These are phyloP conservation scores for Bibio marci DNA, from an alignment of 2,888 invertebrate genomes.

Conservation along the genomic window DNA sequence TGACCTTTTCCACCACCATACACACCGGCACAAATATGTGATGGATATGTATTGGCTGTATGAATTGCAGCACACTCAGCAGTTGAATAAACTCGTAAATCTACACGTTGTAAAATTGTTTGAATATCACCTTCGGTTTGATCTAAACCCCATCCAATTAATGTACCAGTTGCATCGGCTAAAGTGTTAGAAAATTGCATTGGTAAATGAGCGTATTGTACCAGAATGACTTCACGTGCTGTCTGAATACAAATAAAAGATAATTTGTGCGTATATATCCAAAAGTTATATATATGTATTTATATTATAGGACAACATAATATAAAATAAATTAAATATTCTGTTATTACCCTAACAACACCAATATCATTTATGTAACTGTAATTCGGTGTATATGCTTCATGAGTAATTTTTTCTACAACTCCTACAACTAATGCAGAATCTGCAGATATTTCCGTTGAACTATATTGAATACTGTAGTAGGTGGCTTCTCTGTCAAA, in stretches of 20 bases:
- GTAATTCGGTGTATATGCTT: too few species aligned
- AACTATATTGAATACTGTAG: neutral
- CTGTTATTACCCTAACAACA: too few species aligned
- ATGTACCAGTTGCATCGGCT: neutral
- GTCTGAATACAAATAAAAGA: too few species aligned
- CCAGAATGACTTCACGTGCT: too few species aligned
- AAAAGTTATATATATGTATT: too few species aligned
- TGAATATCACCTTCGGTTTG: slow-evolving; percentile 12
- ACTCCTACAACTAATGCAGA: slow-evolving; percentile 15
- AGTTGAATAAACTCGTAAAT: slow-evolving; percentile 13
- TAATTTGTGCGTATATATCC: too few species aligned
- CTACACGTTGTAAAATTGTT: slow-evolving; percentile 14
- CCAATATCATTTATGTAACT: too few species aligned
- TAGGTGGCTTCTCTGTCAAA: neutral
- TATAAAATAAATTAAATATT: too few species aligned
- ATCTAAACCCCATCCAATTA: slow-evolving; percentile 12
- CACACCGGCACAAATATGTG: slow-evolving; percentile 18
- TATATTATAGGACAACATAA: too few species aligned
- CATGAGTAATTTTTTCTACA: too few species aligned
- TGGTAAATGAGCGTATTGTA: neutral
- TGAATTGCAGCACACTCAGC: slow-evolving; percentile 12
- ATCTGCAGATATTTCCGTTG: slow-evolving; percentile 5
- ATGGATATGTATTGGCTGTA: slow-evolving; percentile 8
- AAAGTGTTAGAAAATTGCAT: neutral
- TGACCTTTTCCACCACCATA: slow-evolving; percentile 18